phyloP scores from a whole-genome alignment of 2,113 vertebrate genomes.

The Cryptotis parvus region DNA sequence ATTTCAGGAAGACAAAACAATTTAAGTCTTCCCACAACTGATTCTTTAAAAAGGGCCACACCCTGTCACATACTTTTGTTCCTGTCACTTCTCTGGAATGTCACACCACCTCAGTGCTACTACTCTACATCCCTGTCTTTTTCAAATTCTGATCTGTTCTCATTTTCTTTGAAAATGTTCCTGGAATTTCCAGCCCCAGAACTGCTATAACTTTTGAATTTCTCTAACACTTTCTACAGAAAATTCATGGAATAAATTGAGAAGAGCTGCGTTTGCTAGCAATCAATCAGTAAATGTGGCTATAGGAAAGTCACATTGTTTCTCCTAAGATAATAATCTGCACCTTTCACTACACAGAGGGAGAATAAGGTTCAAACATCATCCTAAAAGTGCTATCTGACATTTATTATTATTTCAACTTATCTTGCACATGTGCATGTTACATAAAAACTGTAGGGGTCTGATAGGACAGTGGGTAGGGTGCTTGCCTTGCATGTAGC shows the following conservation, averaged over 20 bases:
- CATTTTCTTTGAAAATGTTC: neutral
- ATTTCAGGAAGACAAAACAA: slow-evolving; percentile 84
- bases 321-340: neutral
- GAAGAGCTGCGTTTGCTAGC: neutral
- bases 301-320: neutral
- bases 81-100: neutral
- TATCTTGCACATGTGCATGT: neutral
- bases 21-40: slow-evolving; percentile 16
- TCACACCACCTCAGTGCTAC: neutral
- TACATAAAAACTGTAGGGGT: neutral
- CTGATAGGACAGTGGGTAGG: no score
- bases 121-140: neutral
- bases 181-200: neutral
- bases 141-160: slow-evolving; percentile 10
- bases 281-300: neutral
- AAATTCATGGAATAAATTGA: neutral
- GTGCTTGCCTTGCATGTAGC: no score
- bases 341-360: neutral
- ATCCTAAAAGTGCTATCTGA: neutral
- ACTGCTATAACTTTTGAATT: neutral
- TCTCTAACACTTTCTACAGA: neutral
- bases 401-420: neutral
- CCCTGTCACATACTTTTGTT: neutral
- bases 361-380: neutral
- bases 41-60: slow-evolving; percentile 48